Evolutionary conservation across 2,797 vertebrate genomes (phyloP).

Genomic region (Paguma larvata): DNA sequence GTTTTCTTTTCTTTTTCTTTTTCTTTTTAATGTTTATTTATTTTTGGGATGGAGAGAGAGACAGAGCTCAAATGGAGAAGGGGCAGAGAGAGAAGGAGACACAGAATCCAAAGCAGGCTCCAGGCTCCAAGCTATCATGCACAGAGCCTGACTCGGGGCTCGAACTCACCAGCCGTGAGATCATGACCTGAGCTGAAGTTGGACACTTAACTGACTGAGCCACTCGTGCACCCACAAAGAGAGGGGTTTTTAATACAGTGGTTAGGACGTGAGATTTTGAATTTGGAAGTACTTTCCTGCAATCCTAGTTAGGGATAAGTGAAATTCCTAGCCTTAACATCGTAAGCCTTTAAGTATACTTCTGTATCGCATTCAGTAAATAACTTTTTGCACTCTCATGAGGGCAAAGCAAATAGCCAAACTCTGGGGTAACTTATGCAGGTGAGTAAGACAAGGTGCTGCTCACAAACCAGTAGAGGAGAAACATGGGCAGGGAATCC

Average conservation of each 20-base stretch:
- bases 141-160: no score
- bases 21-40: no score
- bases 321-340: not conserved
- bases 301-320: not conserved
- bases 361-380: not conserved
- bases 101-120: no score
- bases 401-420: not conserved
- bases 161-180: no score
- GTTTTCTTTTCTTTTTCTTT: not conserved
- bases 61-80: no score
- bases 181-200: no score
- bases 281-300: not conserved
- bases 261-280: not conserved
- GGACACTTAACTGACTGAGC: no score
- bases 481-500: not conserved
- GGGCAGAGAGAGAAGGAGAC: no score
- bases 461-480: not conserved
- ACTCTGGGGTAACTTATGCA: not conserved
- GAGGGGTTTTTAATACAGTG: not conserved
- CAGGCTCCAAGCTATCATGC: no score
- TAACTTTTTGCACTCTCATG: not conserved
- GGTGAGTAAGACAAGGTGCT: not conserved
- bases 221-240: no score
- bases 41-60: no score
- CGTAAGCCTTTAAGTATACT: not conserved